These are phyloP conservation scores for Sander lucioperca DNA, from an alignment of 2,113 vertebrate genomes.

Conservation along the genomic window DNA sequence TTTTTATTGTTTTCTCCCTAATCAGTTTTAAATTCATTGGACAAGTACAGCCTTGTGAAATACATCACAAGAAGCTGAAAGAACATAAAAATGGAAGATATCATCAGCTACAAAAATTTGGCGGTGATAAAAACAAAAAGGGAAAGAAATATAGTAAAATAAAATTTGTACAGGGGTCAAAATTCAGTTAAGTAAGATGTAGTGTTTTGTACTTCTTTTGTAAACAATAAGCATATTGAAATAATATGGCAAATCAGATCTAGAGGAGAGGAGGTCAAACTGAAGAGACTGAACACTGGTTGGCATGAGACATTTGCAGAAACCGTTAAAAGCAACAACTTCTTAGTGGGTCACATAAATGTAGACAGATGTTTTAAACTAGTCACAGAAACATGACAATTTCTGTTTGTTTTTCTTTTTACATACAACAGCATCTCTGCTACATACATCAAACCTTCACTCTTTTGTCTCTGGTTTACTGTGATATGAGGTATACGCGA, in stretches of 20 bases:
- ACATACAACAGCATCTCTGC: conserved; percentile 76
- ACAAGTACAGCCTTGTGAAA: conserved; percentile 78
- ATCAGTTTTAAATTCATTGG: conserved; percentile 82
- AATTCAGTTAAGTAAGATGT: conserved; percentile 66
- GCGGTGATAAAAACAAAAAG: conserved; percentile 64
- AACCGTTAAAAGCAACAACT: conserved; percentile 37
- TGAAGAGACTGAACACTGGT: conserved; percentile 72
- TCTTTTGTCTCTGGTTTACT: conserved; percentile 79
- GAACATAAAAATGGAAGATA: conserved; percentile 76
- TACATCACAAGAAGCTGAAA: conserved; percentile 74
- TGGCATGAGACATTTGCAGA: conserved; percentile 70
- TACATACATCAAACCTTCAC: conserved; percentile 72
- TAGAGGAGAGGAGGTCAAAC: conserved; percentile 44
- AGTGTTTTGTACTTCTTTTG: conserved; percentile 83
- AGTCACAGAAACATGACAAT: conserved; percentile 60
- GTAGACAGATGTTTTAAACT: conserved; percentile 58
- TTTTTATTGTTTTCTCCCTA: conserved; percentile 81
- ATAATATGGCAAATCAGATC: conserved; percentile 64
- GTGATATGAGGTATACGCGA: conserved; percentile 86
- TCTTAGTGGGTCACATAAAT: conserved; percentile 50
- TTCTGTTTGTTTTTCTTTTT: conserved; percentile 22
- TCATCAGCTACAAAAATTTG: conserved; percentile 78
- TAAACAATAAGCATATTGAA: conserved; percentile 79
- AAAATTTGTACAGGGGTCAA: conserved; percentile 62
- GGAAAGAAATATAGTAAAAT: conserved; percentile 59